Evolutionary conservation across 2,888 invertebrate genomes (phyloP).

Genomic region (Spilosoma lubricipeda): DNA sequence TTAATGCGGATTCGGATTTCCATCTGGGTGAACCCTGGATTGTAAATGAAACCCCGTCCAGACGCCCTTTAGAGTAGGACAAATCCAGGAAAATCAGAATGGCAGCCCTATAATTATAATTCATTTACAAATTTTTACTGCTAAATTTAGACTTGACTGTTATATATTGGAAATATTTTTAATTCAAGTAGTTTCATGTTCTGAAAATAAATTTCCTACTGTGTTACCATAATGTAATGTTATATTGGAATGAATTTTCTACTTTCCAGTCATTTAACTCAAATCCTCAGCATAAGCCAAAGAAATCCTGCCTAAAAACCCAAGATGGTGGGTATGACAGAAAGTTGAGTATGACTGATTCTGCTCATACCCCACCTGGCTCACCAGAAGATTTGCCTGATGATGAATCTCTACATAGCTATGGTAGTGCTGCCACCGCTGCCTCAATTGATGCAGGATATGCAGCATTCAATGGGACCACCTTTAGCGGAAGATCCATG

Average conservation of each 20-base stretch:
- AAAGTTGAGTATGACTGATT: slow-evolving; percentile 77
- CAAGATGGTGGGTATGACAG: slow-evolving; percentile 72
- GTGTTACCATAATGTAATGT: slow-evolving; percentile 1
- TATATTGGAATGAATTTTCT: slow-evolving; percentile 18
- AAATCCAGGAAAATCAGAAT: no score
- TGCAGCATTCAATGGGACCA: slow-evolving; percentile 91
- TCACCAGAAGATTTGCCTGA: slow-evolving; percentile 88
- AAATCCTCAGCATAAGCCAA: slow-evolving; percentile 72
- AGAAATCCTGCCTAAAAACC: slow-evolving; percentile 74
- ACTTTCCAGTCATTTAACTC: slow-evolving; percentile 81
- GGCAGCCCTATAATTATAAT: neutral
- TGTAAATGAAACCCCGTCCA: no score
- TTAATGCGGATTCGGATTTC: no score
- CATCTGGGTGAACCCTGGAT: no score
- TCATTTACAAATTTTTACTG: neutral
- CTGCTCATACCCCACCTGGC: slow-evolving; percentile 87
- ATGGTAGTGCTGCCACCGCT: slow-evolving; percentile 92
- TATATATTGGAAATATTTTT: neutral
- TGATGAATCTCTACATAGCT: slow-evolving; percentile 93
- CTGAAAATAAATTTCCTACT: neutral
- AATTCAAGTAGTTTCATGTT: neutral
- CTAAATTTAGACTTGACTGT: neutral
- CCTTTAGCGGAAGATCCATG: slow-evolving; percentile 89
- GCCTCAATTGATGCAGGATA: slow-evolving; percentile 94
- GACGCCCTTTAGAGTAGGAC: no score